Evolutionary conservation across 2,888 invertebrate species (phyloP), one percentile per base, ranked within the genome.

Genomic region (Callimorpha dominula): DNA sequence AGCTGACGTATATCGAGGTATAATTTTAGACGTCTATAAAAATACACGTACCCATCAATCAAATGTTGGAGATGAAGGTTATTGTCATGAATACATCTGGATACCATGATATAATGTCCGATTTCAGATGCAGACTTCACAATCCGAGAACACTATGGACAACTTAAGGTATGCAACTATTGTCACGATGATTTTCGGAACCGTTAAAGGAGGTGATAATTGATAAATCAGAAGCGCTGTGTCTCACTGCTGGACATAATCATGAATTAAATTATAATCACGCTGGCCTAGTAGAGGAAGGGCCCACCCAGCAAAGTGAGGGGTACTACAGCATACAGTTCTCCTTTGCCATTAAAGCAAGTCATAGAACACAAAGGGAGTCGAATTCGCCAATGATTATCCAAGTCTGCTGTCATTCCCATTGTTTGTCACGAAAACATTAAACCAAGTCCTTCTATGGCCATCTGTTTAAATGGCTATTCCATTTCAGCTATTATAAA

Each of bases 41-140:
- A 80, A 72, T 15, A 68, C 49, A 49, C 50, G 43, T 17, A 71
- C 17, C 42, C 72, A 71, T 78, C 81, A 68, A 60, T 68, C 17
- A 81, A 57, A 64, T 43, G 40, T 42, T 66, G 43, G 46, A 62
- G 54, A 50, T 60, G 64, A 74, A 73, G 72, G 70, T 74, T 72
- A 74, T 65, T 72, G 76, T 72, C 64, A 68, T 11, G 40, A 49
- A 68, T 64, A 70, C 76, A 76, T 78, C 63, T 80, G 78, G 57
- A 46, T 60, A 49, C 15, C 17, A 17, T 64, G 42, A 42, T 60
- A 31, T 60, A 60, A 14, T 31, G 2, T 31, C 31, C 11, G 31
- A 60, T 20, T 60, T 4, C 12, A 60, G 14, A 57, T 20, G 57
- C 57, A 57, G 57, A 60, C 31, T 57, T 31, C 31, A 60, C 60